Conservation (phyloP, 2,888 invertebrate species). For the Pasiphila rectangulata region DNA sequence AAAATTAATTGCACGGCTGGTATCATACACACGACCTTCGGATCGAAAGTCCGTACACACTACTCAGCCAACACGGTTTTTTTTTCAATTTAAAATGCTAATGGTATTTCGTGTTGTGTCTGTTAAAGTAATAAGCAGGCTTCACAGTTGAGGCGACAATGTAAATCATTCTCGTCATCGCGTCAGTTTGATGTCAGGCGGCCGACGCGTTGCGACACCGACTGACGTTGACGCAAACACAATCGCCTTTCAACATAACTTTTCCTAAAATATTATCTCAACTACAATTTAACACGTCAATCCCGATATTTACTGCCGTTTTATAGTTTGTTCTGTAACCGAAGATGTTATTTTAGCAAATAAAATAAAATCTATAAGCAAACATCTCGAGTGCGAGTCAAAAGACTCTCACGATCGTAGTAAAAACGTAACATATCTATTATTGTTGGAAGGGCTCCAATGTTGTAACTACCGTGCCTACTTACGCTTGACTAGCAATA, state of each 20-base stretch:
- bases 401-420: conserved; percentile 49
- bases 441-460: conserved; percentile 66
- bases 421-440: conserved; percentile 52
- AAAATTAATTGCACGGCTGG: no score
- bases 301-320: conserved; percentile 56
- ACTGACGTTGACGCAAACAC: conserved; percentile 38
- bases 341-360: conserved; percentile 69
- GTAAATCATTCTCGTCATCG: conserved; percentile 40
- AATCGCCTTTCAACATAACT: conserved; percentile 33
- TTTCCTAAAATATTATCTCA: conserved; percentile 40
- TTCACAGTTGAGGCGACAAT: conserved; percentile 35
- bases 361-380: conserved; percentile 52
- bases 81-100: no score
- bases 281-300: conserved; percentile 51
- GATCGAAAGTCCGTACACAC: no score
- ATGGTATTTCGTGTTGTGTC: conserved; percentile 19
- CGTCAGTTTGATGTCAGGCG: conserved; percentile 26
- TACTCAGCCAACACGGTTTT: no score
- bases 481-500: conserved; percentile 37
- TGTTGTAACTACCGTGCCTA: conserved; percentile 43
- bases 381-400: conserved; percentile 40
- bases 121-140: conserved; percentile 31
- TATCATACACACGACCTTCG: no score
- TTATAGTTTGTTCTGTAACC: conserved; percentile 56
- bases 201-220: conserved; percentile 34